Evolutionary conservation across 2,888 invertebrate species (phyloP).

Genomic region (Tenthredo mesomela): DNA sequence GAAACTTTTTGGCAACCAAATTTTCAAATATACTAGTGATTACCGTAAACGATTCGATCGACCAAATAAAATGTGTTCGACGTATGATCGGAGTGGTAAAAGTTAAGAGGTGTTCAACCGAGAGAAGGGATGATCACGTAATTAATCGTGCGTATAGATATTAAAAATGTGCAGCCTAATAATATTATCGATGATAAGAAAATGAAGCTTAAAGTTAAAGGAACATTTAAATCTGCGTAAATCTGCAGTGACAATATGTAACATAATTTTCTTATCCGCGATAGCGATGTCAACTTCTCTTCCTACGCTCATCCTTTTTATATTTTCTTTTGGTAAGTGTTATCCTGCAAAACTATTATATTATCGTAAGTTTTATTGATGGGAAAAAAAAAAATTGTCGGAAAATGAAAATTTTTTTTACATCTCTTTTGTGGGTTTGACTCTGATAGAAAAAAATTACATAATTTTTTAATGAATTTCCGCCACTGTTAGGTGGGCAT

Average conservation of each 20-base stretch:
- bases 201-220: conserved; percentile 7
- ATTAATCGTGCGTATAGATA: neutral
- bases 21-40: neutral
- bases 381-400: neutral
- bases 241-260: conserved; percentile 69
- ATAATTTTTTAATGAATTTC: neutral
- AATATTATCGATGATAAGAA: neutral
- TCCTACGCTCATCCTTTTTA: conserved; percentile 71
- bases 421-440: neutral
- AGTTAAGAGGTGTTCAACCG: neutral
- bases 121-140: neutral
- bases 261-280: conserved; percentile 64
- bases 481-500: too few species aligned
- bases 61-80: neutral
- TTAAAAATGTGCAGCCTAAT: neutral
- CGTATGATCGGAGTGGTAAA: neutral
- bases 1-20: neutral
- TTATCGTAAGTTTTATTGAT: neutral
- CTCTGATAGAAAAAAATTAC: neutral
- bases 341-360: neutral
- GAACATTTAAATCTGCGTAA: conserved; percentile 62
- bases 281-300: conserved; percentile 75
- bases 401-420: neutral
- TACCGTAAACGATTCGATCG: neutral
- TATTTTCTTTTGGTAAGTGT: conserved; percentile 75